Conservation (phyloP, 2,888 invertebrate genomes). For the Xylota sylvarum region DNA sequence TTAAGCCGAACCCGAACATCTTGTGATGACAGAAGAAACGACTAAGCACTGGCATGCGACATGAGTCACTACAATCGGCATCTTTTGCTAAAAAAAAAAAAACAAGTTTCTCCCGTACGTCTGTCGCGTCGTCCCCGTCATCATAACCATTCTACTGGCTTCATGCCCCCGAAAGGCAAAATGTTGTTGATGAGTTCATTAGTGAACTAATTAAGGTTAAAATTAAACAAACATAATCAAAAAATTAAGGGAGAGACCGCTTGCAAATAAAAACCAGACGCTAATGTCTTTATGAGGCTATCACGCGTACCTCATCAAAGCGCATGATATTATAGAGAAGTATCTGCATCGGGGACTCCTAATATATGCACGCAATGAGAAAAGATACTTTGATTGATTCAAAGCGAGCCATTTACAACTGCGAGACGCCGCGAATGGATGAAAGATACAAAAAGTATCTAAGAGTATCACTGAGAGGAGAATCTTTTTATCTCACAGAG, state of each 20-base stretch:
- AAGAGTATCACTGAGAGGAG: constrained; percentile 46
- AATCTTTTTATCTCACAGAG: constrained; percentile 60
- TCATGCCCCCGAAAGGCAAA: constrained; percentile 54
- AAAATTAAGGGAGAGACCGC: constrained; percentile 72
- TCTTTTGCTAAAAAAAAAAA: constrained; percentile 35
- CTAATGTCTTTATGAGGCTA: constrained; percentile 71
- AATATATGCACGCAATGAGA: constrained; percentile 66
- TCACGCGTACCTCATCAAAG: constrained; percentile 65
- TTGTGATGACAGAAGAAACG: constrained; percentile 40
- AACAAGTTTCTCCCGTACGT: constrained; percentile 57
- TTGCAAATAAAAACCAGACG: constrained; percentile 40
- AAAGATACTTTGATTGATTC: constrained; percentile 74
- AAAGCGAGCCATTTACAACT: constrained; percentile 59
- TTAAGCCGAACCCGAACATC: constrained; percentile 10
- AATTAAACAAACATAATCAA: constrained; percentile 82
- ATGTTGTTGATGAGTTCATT: constrained; percentile 83
- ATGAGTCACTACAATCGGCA: constrained; percentile 68
- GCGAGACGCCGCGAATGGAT: constrained; percentile 39
- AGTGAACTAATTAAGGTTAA: constrained; percentile 83
- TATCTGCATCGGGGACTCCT: constrained; percentile 28
- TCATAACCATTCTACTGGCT: background rate
- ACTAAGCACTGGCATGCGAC: constrained; percentile 65
- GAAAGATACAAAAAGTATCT: constrained; percentile 32
- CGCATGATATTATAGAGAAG: constrained; percentile 30
- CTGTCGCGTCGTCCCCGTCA: background rate